Conservation (phyloP, 2,113 vertebrate genomes). For the Pomatorhinus ruficollis region DNA sequence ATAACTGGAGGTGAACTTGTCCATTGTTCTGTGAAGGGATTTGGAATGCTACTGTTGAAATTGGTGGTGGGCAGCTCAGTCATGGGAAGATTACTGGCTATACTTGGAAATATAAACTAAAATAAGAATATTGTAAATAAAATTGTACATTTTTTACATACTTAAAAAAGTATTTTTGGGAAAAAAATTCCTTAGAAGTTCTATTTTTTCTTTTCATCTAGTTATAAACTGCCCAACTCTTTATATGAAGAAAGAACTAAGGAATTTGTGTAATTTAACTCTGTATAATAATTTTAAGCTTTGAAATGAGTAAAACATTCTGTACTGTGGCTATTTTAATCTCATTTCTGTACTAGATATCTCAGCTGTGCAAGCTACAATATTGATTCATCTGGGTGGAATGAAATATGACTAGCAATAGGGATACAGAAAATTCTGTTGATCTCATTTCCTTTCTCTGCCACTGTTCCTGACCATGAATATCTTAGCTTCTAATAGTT, state of each 20-base stretch:
- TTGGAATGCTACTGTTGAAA: neutral
- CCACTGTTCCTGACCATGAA: neutral
- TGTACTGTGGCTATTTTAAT: constrained; percentile 37
- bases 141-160: neutral
- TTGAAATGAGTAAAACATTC: constrained; percentile 27
- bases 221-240: neutral
- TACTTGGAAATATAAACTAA: neutral
- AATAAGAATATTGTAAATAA: neutral
- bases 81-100: neutral
- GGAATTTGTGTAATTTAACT: neutral
- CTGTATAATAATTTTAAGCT: neutral
- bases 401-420: neutral
- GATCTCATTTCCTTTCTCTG: neutral
- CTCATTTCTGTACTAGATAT: neutral
- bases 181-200: neutral
- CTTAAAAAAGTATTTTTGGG: neutral
- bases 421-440: neutral
- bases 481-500: neutral
- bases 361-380: constrained; percentile 17
- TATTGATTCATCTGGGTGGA: constrained; percentile 3
- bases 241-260: neutral
- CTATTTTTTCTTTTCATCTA: neutral
- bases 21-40: neutral
- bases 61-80: neutral
- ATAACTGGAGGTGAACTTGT: neutral